These are phyloP conservation scores for Balanococcus diminutus DNA, from an alignment of 2,888 invertebrate genomes.

Conservation along the genomic window DNA sequence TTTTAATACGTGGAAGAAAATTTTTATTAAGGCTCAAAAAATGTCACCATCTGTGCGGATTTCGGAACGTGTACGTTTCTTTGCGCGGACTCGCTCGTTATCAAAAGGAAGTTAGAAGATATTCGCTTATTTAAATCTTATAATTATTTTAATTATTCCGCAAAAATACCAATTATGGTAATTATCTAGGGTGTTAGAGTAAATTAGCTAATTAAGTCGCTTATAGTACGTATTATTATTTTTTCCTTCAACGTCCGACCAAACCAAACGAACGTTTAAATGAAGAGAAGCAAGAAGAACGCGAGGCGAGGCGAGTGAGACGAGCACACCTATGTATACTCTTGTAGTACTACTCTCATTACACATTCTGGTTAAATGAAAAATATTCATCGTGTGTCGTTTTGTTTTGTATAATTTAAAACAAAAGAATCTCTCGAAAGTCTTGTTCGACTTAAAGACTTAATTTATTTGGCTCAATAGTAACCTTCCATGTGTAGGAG, in stretches of 20 bases:
- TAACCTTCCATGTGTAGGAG: not conserved
- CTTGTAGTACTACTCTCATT: not conserved
- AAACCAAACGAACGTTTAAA: not conserved
- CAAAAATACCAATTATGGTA: constrained; percentile 35
- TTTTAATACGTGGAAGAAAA: not conserved
- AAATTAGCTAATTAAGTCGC: constrained; percentile 38
- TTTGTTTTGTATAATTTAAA: constrained; percentile 19
- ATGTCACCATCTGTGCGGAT: not conserved
- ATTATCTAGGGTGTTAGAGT: constrained; percentile 28
- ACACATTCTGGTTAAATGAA: not conserved
- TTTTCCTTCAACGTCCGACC: not conserved
- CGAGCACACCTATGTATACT: not conserved
- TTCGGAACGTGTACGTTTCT: not conserved
- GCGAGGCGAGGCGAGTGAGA: not conserved
- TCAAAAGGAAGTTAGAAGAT: constrained; percentile 33
- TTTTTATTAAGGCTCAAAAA: not conserved
- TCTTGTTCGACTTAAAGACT: constrained; percentile 29
- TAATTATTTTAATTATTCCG: constrained; percentile 42
- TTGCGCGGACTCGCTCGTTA: constrained; percentile 3
- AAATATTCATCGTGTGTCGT: constrained; percentile 20
- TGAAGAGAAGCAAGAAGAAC: not conserved
- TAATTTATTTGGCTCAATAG: not conserved
- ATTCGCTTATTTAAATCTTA: constrained; percentile 19
- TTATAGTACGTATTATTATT: not conserved
- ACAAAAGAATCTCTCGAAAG: constrained; percentile 34